A percentile compares a stretch with the other conserved stretches of the same genome.
phyloP scores from a whole-genome alignment of 2,888 invertebrate genomes.

The Campoletis raptor region DNA sequence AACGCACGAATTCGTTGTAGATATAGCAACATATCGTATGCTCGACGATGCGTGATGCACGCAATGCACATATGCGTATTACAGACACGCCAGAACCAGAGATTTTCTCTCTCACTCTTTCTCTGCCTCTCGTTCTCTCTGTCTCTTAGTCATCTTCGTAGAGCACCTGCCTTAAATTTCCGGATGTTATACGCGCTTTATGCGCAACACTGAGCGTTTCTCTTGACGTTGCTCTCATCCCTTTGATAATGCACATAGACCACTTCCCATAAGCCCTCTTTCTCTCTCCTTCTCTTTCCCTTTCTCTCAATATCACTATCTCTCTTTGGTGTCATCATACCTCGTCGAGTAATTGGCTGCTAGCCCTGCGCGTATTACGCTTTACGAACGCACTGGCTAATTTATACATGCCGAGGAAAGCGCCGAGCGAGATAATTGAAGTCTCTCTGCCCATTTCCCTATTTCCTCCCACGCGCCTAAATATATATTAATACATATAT shows the following conservation, averaged over 20 bases:
- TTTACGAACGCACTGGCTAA: constrained; percentile 63
- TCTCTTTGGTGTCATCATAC: constrained; percentile 67
- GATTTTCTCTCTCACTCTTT: constrained; percentile 31
- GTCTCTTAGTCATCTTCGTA: constrained; percentile 31
- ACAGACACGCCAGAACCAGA: constrained; percentile 62
- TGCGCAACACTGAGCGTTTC: constrained; percentile 51
- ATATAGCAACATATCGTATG: constrained; percentile 61
- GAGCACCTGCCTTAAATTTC: constrained; percentile 67
- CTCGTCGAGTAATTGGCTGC: constrained; percentile 65
- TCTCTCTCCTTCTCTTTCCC: constrained; percentile 39
- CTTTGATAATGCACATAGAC: constrained; percentile 65
- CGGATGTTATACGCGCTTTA: constrained; percentile 51
- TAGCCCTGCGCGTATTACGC: constrained; percentile 51
- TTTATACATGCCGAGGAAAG: constrained; percentile 66
- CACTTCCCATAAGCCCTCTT: constrained; percentile 21
- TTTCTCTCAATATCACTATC: constrained; percentile 42
- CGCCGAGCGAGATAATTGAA: constrained; percentile 66
- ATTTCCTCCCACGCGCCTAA: constrained; percentile 10
- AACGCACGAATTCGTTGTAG: constrained; percentile 61
- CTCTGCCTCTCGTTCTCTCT: constrained; percentile 14
- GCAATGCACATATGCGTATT: constrained; percentile 61
- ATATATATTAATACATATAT: constrained; percentile 12
- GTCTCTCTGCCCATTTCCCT: constrained; percentile 58
- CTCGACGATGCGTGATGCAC: constrained; percentile 66
- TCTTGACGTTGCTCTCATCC: constrained; percentile 57